Evolutionary conservation across 2,888 invertebrate genomes (phyloP).

Genomic region (Rugalucina vietnamica): DNA sequence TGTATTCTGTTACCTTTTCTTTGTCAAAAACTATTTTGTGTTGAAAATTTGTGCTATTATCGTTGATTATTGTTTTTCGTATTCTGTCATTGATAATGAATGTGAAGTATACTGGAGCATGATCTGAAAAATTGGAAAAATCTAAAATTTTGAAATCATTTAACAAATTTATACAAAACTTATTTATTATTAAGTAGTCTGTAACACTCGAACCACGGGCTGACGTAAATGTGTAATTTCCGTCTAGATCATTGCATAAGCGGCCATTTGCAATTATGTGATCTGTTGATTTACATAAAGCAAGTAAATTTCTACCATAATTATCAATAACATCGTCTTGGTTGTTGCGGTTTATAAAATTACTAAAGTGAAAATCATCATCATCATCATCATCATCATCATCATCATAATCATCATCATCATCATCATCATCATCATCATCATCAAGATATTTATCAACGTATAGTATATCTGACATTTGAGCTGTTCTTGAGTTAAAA

Average conservation of each 20-base stretch:
- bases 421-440: not conserved
- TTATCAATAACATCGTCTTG: not conserved
- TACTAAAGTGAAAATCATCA: not conserved
- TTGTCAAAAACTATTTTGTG: not conserved
- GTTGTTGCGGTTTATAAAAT: not conserved
- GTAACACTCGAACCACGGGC: not conserved
- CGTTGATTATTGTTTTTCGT: not conserved
- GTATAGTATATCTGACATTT: not conserved
- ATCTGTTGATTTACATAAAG: not conserved
- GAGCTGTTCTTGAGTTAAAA: conserved; percentile 9
- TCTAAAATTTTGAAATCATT: not conserved
- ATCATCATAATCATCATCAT: not conserved
- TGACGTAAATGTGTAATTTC: conserved; percentile 7
- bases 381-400: not conserved
- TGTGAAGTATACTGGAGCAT: not conserved
- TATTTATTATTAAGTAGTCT: not conserved
- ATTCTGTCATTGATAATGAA: not conserved
- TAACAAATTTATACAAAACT: not conserved
- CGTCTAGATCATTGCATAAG: not conserved
- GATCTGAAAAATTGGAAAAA: not conserved
- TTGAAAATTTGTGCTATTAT: not conserved
- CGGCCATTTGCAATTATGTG: conserved; percentile 7
- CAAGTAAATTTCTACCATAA: not conserved
- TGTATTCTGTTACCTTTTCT: not conserved
- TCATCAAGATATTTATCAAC: not conserved